These are phyloP conservation scores for Clarias macrocephalus DNA, from an alignment of 2,113 vertebrate species.

Conservation along the genomic window DNA sequence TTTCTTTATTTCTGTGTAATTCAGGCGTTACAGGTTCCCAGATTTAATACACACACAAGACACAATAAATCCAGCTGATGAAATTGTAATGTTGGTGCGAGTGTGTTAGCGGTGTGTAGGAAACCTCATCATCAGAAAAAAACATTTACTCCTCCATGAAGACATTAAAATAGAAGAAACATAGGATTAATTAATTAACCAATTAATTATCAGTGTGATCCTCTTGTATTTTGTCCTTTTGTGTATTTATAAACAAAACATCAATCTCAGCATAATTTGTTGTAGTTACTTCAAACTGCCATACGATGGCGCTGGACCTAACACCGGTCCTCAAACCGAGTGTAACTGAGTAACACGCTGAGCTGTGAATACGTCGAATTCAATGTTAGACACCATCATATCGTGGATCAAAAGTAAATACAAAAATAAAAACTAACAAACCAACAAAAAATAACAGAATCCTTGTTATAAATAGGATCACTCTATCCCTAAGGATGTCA, in stretches of 20 bases:
- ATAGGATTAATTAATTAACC: background rate
- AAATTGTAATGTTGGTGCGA: background rate
- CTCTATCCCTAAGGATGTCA: background rate
- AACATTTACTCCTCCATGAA: background rate
- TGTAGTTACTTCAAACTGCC: background rate
- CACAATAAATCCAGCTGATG: background rate
- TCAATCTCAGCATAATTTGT: background rate
- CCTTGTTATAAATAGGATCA: too few relatives aligned
- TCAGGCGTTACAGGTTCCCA: background rate
- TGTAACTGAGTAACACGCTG: background rate
- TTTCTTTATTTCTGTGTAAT: background rate
- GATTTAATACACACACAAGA: background rate
- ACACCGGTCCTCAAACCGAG: background rate
- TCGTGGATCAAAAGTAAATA: too few relatives aligned
- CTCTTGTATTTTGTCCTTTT: background rate
- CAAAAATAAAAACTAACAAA: too few relatives aligned
- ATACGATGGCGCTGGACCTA: background rate
- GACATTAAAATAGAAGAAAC: background rate
- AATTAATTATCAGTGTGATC: background rate
- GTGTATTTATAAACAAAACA: background rate
- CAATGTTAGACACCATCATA: background rate
- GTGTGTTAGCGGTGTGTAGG: background rate
- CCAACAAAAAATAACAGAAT: too few relatives aligned
- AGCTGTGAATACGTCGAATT: background rate
- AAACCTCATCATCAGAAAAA: background rate